Evolutionary conservation across 2,888 invertebrate species (phyloP), one percentile per base, ranked within the genome.

Genomic region (Sialis lutaria): DNA sequence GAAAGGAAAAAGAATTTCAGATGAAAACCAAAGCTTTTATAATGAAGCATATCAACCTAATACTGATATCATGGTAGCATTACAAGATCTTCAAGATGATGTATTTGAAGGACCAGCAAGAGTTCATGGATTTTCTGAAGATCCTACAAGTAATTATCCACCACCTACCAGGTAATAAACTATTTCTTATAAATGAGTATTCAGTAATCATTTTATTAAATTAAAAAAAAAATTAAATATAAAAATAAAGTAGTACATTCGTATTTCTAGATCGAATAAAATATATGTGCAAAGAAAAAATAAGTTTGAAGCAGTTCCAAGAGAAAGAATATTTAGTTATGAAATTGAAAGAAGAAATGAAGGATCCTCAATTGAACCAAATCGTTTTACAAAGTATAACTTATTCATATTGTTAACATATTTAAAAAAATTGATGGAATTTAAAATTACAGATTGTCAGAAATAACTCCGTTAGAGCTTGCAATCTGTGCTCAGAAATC

Each of bases 401-500:
- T 37, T n/a, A 10, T 7, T 37, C 7, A 7, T 8, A 10, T 37
- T 37, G 2, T 12, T 8, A 10, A 37, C 6, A 7, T 37, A 37
- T 37, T 6, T 8, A 37, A 7, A 22, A 22, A 22, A 22, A 4
- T 22, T 10, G 7, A 37, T 37, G n/a, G 6, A 6, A 37, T 37
- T 5, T 37, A 7, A 10, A 10, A 10, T 37, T 37, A 10, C 12
- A 37, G 37, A 10, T 7, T 37, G n/a, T 6, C 12, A n/a, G 12
- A 37, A n/a, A 10, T 10, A n/a, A 37, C 37, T 7, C 74, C 75
- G 0, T 55, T 77, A 34, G 72, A 75, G 53, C 60, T 75, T 32
- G 75, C 76, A 0, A 53, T 75, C 8, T 56, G 60, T 1, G 61
- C 68, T 1, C 77, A 77, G 53, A 67, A 67, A 58, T 63, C 65